Percentiles rank a stretch among this genome's conserved stretches.
Evolutionary conservation across 2,888 invertebrate species (phyloP).

Genomic region (Hetaerina titia): DNA sequence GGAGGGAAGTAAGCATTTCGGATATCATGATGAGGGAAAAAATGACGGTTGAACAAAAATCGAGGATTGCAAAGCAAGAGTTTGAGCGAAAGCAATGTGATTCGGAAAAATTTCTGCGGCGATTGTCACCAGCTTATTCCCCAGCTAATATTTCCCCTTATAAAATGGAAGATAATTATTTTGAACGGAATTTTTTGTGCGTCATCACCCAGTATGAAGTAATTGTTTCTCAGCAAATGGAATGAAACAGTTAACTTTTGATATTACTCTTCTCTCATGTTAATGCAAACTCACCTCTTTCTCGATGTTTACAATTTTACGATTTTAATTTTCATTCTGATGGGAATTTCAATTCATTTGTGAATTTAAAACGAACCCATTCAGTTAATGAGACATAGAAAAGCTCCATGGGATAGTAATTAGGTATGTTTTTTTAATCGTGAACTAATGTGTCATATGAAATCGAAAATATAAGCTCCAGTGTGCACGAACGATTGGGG

Average conservation of each 20-base stretch:
- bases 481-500: too few relatives aligned
- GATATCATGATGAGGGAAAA: too few relatives aligned
- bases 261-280: not conserved
- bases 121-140: not conserved
- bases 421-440: not conserved
- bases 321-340: not conserved
- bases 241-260: not conserved
- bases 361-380: not conserved
- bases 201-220: not conserved
- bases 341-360: not conserved
- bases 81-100: not conserved
- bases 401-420: not conserved
- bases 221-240: not conserved
- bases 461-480: not conserved
- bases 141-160: not conserved
- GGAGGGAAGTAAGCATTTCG: too few relatives aligned
- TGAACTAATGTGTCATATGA: too few relatives aligned
- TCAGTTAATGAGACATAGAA: not conserved
- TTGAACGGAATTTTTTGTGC: not conserved
- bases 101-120: not conserved
- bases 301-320: not conserved
- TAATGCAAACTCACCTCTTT: not conserved
- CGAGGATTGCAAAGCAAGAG: not conserved
- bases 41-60: too few relatives aligned
- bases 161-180: not conserved